Conservation (phyloP, 2,113 vertebrate genomes). For the Kryptolebias marmoratus region DNA sequence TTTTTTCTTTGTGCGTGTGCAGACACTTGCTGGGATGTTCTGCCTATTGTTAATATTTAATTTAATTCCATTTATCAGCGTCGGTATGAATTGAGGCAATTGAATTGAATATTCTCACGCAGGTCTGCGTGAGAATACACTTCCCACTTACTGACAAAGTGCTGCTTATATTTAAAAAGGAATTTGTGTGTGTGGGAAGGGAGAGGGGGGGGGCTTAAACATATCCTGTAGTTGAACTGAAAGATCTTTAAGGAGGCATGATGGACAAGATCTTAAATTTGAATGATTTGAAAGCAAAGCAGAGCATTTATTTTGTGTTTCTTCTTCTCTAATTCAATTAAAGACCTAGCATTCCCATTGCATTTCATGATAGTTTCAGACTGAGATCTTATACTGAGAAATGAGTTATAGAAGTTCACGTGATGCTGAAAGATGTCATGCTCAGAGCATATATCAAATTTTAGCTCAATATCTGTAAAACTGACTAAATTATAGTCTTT, state of each 20-base stretch:
- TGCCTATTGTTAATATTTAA: slow-evolving; percentile 66
- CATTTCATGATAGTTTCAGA: no score
- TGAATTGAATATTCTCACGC: slow-evolving; percentile 36
- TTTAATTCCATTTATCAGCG: slow-evolving; percentile 58
- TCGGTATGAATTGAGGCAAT: slow-evolving; percentile 38
- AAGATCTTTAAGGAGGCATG: slow-evolving; percentile 8
- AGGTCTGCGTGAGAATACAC: slow-evolving; percentile 26
- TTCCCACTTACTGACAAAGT: slow-evolving; percentile 45
- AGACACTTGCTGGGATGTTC: slow-evolving; percentile 30
- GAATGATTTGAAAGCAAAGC: no score
- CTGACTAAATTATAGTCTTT: no score
- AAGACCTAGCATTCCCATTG: no score
- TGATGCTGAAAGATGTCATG: no score
- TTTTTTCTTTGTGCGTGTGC: slow-evolving; percentile 49
- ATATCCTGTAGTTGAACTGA: slow-evolving; percentile 16
- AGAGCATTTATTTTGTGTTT: no score
- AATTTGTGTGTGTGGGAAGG: slow-evolving; percentile 27
- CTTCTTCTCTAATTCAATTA: no score
- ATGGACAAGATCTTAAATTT: no score
- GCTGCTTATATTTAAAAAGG: slow-evolving; percentile 36
- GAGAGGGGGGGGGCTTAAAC: slow-evolving; percentile 20
- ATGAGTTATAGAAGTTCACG: no score
- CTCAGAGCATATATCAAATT: no score
- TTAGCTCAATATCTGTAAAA: no score
- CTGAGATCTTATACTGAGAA: no score